Percentiles rank a stretch among this genome's conserved stretches.
Evolutionary conservation across 2,113 vertebrate genomes (phyloP).

Genomic region (Haemorhous mexicanus): DNA sequence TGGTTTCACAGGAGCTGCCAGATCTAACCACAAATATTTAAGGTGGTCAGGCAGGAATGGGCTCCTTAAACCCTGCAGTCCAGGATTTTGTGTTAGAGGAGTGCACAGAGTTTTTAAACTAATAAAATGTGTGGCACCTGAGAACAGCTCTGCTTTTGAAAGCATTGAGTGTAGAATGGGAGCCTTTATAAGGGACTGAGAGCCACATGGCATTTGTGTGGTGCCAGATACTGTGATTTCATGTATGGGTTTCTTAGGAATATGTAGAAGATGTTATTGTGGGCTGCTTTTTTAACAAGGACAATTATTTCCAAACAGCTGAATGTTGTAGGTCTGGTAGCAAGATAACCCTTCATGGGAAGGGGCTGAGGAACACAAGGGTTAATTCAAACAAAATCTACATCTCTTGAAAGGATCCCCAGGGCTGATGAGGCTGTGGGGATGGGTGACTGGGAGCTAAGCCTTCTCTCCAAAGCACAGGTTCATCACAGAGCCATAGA

Average conservation of each 20-base stretch:
- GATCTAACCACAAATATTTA: slow-evolving; percentile 87
- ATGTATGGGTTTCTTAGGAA: slow-evolving; percentile 31
- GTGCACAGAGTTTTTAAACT: slow-evolving; percentile 15
- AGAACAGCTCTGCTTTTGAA: slow-evolving; percentile 59
- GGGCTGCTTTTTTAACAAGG: slow-evolving; percentile 40
- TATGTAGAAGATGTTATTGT: slow-evolving; percentile 48
- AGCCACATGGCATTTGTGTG: background rate
- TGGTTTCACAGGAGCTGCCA: slow-evolving; percentile 80
- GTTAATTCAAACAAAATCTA: background rate
- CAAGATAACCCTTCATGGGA: background rate
- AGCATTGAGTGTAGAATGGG: slow-evolving; percentile 20
- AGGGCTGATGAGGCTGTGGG: background rate
- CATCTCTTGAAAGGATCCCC: fast-evolving
- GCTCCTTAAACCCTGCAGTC: slow-evolving; percentile 60
- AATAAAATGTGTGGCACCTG: slow-evolving; percentile 57
- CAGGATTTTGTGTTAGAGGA: slow-evolving; percentile 52
- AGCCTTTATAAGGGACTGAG: slow-evolving; percentile 42
- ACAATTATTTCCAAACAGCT: slow-evolving; percentile 4
- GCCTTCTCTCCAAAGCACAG: background rate
- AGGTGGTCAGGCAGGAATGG: slow-evolving; percentile 85
- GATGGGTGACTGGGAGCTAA: background rate
- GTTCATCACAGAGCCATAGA: background rate
- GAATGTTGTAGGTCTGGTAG: background rate
- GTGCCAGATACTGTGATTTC: slow-evolving; percentile 45
- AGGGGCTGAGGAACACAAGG: background rate